Base-by-base conservation (phyloP, 2,113 vertebrate genomes). In the Plecturocebus donacophilus region DNA sequence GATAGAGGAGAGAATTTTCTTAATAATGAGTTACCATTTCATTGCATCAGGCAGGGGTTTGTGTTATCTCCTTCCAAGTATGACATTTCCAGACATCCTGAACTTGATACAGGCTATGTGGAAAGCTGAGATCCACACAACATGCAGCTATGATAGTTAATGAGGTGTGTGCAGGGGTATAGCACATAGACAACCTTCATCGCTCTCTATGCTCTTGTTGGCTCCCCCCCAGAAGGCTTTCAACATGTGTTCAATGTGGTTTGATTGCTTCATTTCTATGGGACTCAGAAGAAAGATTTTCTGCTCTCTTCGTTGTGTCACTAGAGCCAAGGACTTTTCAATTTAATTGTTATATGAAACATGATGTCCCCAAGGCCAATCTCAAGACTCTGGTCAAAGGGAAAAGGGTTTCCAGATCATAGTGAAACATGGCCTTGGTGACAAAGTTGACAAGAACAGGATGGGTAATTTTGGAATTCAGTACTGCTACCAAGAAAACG, bases 301-400 rank as follows among this genome's bases (percentile, higher is more conserved):
- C 32, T 87, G 35, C 47, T 58, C 3, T 68, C 20, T 96, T 80
- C 12, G 3, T 75, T 89, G 80, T 85, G 90, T 73, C 52, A n/a
- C 38, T 10, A 49, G 27, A 45, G 32, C 47, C 54, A 85, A 90
- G n/a, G 27, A 58, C 23, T 77, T 90, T 86, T 92, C 42, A 16
- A 68, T 85, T 47, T 68, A 77, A 47, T 91, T 92, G 52, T 54
- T 35, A 30, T 11, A 11, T 68, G 23, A 32, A 79, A 35, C 70
- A 14, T 64, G n/a, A 83, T 30, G 20, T 64, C 75, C 47, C 58
- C 49, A 47, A 80, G 13, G 54, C 32, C 73, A 86, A 71, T 25
- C 76, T 49, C 64, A 70, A 97, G 70, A 38, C 11, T 76, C 70
- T 73, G 11, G 23, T 90, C 70, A 77, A 95, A 91, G 30, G 79